phyloP scores from a whole-genome alignment of 1,140 invertebrate genomes.

The Ericerus pela region DNA sequence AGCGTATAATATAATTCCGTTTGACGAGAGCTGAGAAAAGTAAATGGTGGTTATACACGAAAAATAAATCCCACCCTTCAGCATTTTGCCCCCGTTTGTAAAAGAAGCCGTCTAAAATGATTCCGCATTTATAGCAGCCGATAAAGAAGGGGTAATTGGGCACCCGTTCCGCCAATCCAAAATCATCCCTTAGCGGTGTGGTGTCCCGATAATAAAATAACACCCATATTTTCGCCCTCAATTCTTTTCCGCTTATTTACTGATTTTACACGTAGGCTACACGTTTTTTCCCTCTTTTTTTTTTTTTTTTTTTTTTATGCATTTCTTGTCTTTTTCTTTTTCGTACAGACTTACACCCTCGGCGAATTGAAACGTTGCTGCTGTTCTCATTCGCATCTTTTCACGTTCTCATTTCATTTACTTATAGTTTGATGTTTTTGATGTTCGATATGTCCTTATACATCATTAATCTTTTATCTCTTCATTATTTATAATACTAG shows the following conservation, averaged over 20 bases:
- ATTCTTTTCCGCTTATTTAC: slow-evolving; percentile 12
- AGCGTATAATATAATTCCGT: background rate
- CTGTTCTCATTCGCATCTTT: too few species aligned
- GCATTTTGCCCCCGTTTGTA: slow-evolving; percentile 2
- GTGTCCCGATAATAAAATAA: slow-evolving; percentile 11
- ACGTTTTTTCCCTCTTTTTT: too few species aligned
- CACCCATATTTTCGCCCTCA: slow-evolving; percentile 9
- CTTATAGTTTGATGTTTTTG: too few species aligned
- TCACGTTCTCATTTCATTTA: too few species aligned
- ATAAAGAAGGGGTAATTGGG: slow-evolving; percentile 10
- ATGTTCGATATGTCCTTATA: too few species aligned
- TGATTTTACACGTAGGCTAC: slow-evolving; percentile 11
- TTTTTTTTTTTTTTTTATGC: too few species aligned
- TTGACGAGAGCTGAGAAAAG: background rate
- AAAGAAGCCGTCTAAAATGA: slow-evolving; percentile 5
- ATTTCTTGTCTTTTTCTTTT: too few species aligned
- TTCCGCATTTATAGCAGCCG: background rate
- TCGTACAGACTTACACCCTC: too few species aligned
- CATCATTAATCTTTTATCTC: too few species aligned
- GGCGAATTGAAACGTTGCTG: too few species aligned
- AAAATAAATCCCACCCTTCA: slow-evolving; percentile 9
- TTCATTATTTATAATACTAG: too few species aligned
- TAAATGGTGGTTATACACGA: slow-evolving; percentile 7
- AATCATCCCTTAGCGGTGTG: slow-evolving; percentile 10
- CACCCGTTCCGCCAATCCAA: slow-evolving; percentile 7